phyloP scores from a whole-genome alignment of 2,113 vertebrate species.

The Abramis brama region DNA sequence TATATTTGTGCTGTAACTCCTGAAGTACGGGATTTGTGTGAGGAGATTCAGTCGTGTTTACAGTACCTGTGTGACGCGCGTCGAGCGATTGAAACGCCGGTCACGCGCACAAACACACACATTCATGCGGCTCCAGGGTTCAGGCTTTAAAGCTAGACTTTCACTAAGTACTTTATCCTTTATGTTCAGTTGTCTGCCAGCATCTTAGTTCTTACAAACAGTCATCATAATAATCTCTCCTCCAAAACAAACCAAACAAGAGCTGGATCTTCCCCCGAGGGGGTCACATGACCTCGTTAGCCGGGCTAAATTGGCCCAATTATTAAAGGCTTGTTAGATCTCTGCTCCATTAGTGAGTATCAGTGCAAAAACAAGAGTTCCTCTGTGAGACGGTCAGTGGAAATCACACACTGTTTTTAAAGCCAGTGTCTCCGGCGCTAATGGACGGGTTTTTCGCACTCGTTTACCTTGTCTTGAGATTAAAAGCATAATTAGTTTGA shows the following conservation, averaged over 20 bases:
- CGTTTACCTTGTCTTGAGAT: too few relatives aligned
- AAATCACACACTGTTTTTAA: background rate
- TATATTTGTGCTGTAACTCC: background rate
- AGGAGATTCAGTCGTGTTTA: background rate
- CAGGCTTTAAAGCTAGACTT: background rate
- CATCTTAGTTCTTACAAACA: background rate
- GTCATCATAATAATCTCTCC: background rate
- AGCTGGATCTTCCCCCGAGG: slow-evolving; percentile 11
- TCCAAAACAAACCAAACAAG: slow-evolving; percentile 16
- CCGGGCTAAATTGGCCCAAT: slow-evolving; percentile 57
- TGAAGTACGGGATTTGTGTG: background rate
- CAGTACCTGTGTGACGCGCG: background rate
- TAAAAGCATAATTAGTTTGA: too few relatives aligned
- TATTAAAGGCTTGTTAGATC: slow-evolving; percentile 57
- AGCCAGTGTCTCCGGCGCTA: too few relatives aligned
- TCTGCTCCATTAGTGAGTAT: slow-evolving; percentile 58
- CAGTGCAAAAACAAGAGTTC: too few relatives aligned
- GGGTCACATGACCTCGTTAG: slow-evolving; percentile 17
- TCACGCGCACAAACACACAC: background rate
- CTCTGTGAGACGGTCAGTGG: background rate
- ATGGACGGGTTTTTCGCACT: too few relatives aligned
- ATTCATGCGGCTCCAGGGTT: too few relatives aligned
- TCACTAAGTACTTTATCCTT: background rate
- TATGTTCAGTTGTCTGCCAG: background rate
- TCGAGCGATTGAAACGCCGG: too few relatives aligned